These are phyloP conservation scores for Sphaeridia pumilis DNA, from an alignment of 2,888 invertebrate genomes.

Conservation along the genomic window DNA sequence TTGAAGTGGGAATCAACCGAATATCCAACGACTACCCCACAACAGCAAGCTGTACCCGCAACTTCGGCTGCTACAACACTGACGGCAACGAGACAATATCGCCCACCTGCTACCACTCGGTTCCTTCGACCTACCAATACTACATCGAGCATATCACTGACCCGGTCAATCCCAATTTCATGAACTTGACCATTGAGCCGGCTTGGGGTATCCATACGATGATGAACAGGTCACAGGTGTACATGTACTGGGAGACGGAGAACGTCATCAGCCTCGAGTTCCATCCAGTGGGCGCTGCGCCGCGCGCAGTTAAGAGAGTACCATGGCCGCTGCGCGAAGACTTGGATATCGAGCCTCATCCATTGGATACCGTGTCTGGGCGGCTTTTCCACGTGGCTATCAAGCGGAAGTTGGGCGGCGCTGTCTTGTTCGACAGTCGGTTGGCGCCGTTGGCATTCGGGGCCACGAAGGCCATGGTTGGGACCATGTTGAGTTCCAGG, in stretches of 20 bases:
- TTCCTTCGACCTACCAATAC: neutral
- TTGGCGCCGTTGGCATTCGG: slow-evolving; percentile 22
- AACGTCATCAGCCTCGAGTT: slow-evolving; percentile 6
- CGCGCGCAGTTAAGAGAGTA: neutral
- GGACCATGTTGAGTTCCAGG: slow-evolving; percentile 22
- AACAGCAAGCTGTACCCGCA: neutral
- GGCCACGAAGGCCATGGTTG: slow-evolving; percentile 14
- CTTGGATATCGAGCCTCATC: neutral
- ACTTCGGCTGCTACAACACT: neutral
- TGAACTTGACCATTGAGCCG: neutral
- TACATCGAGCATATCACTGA: neutral
- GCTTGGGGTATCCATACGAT: neutral
- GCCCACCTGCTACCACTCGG: neutral
- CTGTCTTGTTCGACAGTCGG: slow-evolving; percentile 32
- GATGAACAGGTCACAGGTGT: neutral
- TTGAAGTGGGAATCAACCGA: neutral
- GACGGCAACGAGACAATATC: neutral
- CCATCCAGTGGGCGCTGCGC: no score
- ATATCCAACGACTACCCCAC: neutral
- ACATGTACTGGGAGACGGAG: neutral
- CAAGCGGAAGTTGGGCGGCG: slow-evolving; percentile 12
- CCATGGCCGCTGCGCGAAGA: neutral
- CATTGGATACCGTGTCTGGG: no score
- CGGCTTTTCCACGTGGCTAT: slow-evolving; percentile 21
- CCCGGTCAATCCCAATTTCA: neutral